phyloP scores from a whole-genome alignment of 2,797 vertebrate species.

The Sternarchorhynchus goeldii region DNA sequence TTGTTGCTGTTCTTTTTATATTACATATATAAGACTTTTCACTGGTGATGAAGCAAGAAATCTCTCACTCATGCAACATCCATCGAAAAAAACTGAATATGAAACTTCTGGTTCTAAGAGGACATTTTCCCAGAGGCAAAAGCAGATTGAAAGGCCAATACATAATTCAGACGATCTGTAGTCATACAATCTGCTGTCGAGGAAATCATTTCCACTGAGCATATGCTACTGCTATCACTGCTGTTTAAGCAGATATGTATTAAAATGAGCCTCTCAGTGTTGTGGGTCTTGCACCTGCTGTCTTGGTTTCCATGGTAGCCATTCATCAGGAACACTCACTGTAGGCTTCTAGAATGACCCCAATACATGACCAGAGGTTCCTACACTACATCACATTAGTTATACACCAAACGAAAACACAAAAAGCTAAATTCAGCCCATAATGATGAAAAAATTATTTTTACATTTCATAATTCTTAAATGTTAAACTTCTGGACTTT shows the following conservation, averaged over 20 bases:
- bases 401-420: neutral
- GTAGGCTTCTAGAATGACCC: constrained; percentile 20
- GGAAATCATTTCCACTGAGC: constrained; percentile 23
- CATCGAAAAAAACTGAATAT: neutral
- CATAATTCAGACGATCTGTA: constrained; percentile 64
- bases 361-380: constrained; percentile 5
- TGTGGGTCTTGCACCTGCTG: constrained; percentile 55
- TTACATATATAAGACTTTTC: too few species aligned
- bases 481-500: neutral
- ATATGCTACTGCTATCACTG: constrained; percentile 14
- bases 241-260: constrained; percentile 3
- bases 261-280: constrained; percentile 9
- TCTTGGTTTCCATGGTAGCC: constrained; percentile 56
- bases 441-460: too few species aligned
- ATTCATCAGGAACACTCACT: constrained; percentile 42
- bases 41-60: constrained; percentile 11
- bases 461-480: neutral
- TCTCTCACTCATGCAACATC: neutral
- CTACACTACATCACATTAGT: neutral
- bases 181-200: constrained; percentile 57
- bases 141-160: constrained; percentile 70
- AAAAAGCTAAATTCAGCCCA: too few species aligned
- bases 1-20: neutral
- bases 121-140: constrained; percentile 55
- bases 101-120: constrained; percentile 8